A percentile compares a stretch with the other conserved stretches of the same genome.
Conservation (phyloP, 2,113 vertebrate species). For the Podarcis muralis region DNA sequence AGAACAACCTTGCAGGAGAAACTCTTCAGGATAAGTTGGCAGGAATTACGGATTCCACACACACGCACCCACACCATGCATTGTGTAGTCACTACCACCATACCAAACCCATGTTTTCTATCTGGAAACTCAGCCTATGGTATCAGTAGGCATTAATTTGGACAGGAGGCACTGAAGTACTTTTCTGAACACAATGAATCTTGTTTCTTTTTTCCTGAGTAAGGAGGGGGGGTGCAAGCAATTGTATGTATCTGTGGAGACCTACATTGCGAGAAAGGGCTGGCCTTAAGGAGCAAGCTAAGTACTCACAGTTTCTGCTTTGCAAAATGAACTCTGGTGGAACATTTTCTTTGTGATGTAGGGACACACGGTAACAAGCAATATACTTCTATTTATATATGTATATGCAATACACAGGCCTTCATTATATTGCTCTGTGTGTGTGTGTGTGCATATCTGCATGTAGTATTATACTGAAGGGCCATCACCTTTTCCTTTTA, state of each 20-base stretch:
- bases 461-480: slow-evolving; percentile 12
- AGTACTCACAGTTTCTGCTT: not conserved
- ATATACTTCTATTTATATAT: not conserved
- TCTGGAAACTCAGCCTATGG: slow-evolving; percentile 22
- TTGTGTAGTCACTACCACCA: slow-evolving; percentile 37
- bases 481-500: not conserved
- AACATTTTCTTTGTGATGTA: not conserved
- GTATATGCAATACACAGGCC: not conserved
- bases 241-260: not conserved
- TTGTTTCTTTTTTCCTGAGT: slow-evolving; percentile 5
- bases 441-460: not conserved
- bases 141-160: slow-evolving; percentile 28
- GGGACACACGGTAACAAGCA: not conserved
- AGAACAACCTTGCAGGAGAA: slow-evolving; percentile 33
- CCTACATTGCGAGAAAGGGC: no score
- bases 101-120: slow-evolving; percentile 45
- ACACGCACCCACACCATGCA: not conserved
- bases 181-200: not conserved
- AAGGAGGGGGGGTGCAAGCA: not conserved
- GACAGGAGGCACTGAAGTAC: slow-evolving; percentile 13
- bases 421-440: not conserved
- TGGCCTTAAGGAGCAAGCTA: not conserved
- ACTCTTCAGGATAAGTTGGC: slow-evolving; percentile 57
- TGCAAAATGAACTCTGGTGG: slow-evolving; percentile 23
- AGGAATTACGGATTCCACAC: slow-evolving; percentile 25